Evolutionary conservation across 2,113 vertebrate genomes (phyloP).

Genomic region (Microtus oregoni): DNA sequence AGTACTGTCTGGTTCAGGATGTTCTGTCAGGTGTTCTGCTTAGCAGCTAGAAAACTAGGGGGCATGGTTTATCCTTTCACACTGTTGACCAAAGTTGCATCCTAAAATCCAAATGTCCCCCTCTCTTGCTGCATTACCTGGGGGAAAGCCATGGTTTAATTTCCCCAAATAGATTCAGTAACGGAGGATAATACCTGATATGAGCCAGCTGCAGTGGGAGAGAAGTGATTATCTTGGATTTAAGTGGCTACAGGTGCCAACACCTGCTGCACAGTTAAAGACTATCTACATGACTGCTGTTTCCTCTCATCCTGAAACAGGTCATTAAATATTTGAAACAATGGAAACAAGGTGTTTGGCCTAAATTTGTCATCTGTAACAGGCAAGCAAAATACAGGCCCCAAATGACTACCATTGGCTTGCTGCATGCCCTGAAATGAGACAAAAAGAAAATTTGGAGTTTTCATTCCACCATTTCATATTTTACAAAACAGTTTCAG

Average conservation of each 20-base stretch:
- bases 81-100: constrained; percentile 25
- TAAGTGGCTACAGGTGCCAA: neutral
- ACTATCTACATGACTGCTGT: neutral
- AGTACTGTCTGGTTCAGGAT: constrained; percentile 29
- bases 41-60: neutral
- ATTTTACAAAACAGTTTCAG: constrained; percentile 27
- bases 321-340: constrained; percentile 39
- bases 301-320: neutral
- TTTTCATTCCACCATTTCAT: neutral
- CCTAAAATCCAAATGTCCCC: neutral
- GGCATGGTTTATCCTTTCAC: neutral
- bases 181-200: neutral
- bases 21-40: neutral
- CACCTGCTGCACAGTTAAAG: constrained; percentile 17
- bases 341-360: constrained; percentile 11
- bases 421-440: neutral
- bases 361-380: constrained; percentile 37
- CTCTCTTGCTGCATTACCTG: neutral
- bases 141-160: neutral
- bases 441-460: neutral
- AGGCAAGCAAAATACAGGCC: constrained; percentile 18
- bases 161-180: neutral
- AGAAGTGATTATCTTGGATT: constrained; percentile 54
- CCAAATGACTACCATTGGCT: neutral
- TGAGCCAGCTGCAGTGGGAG: constrained; percentile 23